These are phyloP conservation scores for Diphyllodes magnificus DNA, from an alignment of 2,113 vertebrate genomes.

Conservation along the genomic window DNA sequence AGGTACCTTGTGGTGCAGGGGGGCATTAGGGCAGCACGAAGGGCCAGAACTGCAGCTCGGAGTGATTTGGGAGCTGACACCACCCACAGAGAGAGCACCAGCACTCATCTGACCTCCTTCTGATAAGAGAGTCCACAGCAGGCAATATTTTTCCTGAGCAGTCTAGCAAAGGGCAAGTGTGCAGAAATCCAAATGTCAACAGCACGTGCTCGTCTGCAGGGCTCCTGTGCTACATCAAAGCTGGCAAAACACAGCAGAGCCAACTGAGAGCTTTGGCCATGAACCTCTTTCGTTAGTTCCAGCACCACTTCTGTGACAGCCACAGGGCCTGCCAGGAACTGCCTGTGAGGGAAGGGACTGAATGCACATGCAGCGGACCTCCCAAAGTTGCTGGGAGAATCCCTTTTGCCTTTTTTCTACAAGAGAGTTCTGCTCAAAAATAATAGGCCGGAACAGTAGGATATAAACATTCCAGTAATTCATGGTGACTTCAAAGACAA, in stretches of 20 bases:
- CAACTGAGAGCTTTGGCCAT: not conserved
- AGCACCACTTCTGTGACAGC: not conserved
- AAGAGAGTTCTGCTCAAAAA: not conserved
- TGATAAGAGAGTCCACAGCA: not conserved
- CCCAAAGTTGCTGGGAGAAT: not conserved
- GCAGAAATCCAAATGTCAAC: not conserved
- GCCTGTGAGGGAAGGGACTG: not conserved
- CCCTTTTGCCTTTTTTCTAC: not conserved
- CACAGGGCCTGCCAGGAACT: not conserved
- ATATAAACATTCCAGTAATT: not conserved
- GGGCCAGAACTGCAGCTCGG: not conserved
- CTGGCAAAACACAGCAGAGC: not conserved
- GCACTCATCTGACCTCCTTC: not conserved
- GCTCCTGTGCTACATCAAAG: not conserved
- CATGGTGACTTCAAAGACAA: not conserved
- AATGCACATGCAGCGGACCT: not conserved
- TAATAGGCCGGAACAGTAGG: not conserved
- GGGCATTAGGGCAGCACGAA: not conserved
- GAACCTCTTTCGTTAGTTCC: accelerated
- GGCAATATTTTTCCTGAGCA: not conserved
- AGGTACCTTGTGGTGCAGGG: not conserved
- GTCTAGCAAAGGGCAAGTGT: not conserved
- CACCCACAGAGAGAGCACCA: not conserved
- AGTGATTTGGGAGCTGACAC: not conserved
- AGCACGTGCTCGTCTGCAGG: not conserved